phyloP scores from a whole-genome alignment of 2,797 vertebrate species.

The Leuciscus waleckii region DNA sequence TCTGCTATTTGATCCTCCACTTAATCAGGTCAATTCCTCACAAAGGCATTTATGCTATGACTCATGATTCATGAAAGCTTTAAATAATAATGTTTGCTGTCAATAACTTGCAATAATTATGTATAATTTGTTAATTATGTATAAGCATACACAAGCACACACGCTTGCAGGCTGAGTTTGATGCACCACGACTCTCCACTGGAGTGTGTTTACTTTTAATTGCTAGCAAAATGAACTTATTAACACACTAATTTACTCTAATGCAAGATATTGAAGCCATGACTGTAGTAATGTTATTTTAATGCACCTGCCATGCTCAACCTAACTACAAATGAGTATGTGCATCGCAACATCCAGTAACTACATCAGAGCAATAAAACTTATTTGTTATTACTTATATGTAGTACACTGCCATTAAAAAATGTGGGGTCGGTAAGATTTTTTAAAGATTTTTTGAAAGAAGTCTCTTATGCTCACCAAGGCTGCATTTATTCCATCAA shows the following conservation, averaged over 20 bases:
- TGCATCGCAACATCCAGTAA: not conserved
- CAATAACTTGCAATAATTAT: not conserved
- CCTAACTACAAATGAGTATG: not conserved
- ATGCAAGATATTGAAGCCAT: not conserved
- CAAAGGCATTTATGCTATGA: not conserved
- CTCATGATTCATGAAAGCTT: not conserved
- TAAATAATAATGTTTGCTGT: not conserved
- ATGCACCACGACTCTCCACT: not conserved
- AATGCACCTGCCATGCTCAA: too few relatives aligned
- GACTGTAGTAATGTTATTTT: too few relatives aligned
- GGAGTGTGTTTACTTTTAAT: not conserved
- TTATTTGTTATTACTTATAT: not conserved
- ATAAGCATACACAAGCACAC: not conserved
- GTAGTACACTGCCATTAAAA: not conserved
- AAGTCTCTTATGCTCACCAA: not conserved
- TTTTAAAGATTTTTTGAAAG: not conserved
- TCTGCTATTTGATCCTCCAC: not conserved
- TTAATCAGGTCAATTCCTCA: not conserved
- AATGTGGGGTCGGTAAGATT: not conserved
- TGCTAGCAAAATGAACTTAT: not conserved
- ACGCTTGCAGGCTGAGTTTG: not conserved
- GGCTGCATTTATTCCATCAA: not conserved
- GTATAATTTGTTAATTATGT: not conserved
- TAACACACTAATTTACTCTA: not conserved
- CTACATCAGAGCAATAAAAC: not conserved